phyloP scores from a whole-genome alignment of 2,113 vertebrate species.

The Alligator mississippiensis region DNA sequence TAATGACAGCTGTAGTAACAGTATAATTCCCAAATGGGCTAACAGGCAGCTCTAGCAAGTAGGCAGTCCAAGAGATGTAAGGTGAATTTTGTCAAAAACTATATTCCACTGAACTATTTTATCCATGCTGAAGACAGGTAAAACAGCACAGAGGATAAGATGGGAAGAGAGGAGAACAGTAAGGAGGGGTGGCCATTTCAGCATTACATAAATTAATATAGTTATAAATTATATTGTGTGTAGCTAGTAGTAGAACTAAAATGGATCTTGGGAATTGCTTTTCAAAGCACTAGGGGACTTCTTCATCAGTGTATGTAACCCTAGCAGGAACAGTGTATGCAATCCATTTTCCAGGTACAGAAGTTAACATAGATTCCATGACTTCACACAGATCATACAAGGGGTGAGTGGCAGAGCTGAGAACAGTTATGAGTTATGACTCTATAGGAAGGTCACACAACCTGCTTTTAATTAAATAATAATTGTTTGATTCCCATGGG shows the following conservation, averaged over 20 bases:
- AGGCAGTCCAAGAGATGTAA: background rate
- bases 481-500: background rate
- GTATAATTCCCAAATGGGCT: constrained; percentile 10
- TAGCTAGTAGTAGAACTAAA: constrained; percentile 22
- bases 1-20: background rate
- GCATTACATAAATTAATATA: constrained; percentile 55
- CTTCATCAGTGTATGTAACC: background rate
- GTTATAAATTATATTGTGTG: constrained; percentile 1
- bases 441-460: background rate
- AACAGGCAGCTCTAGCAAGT: background rate
- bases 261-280: constrained; percentile 16
- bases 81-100: constrained; percentile 27
- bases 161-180: background rate
- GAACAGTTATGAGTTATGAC: background rate
- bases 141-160: constrained; percentile 23
- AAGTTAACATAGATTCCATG: background rate
- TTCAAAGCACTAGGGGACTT: background rate
- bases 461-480: background rate
- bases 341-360: background rate
- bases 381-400: background rate
- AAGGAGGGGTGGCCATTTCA: constrained; percentile 9
- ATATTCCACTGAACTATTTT: background rate
- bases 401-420: background rate
- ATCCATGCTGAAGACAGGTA: constrained; percentile 30
- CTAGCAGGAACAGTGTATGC: background rate